Evolutionary conservation across 1,140 invertebrate species (phyloP), one percentile per base, ranked within the genome.

Genomic region (Bathynomus jamesi): DNA sequence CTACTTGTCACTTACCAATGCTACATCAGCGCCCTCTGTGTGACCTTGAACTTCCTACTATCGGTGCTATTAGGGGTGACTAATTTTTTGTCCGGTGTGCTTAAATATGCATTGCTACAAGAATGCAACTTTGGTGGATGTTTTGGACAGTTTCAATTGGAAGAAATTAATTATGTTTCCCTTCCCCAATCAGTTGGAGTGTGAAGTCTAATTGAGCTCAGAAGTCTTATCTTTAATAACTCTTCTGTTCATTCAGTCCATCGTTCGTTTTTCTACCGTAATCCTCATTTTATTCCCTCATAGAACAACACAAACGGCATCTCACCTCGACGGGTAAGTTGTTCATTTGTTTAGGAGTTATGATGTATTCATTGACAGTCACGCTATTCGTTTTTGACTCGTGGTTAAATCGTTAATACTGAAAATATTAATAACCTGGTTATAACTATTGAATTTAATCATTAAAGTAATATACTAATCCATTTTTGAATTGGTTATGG

Each of bases 301-400:
- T 61, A 69, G 67, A 69, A 69, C 67, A 0, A 69, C 67, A 27
- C 67, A 69, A 61, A 46, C 67, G 2, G 67, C 67, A 25, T 61
- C 67, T 10, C 67, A 69, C 21, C 40, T 69, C 8, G 67, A 69
- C 67, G 67, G 67, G 67, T 69, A 21, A 69, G 67, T 69, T 53
- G 21, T 40, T 40, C 32, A 53, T 53, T 53, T 53, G 40, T 53
- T 53, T 53, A 53, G 13, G 5, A 53, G 2, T 3, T 11, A 17
- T 11, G 40, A 17, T 17, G 21, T 53, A 53, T 53, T 3, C 2
- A 3, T 53, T 53, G 13, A 40, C 32, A 40, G 32, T 40, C 1
- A 17, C 5, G 21, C 21, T 53, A 21, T 17, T 11, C 5, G 5
- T 53, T 53, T 17, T 53, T 53, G 13, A 53, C 5, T 53, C 5